phyloP scores from a whole-genome alignment of 2,113 vertebrate species.

The Neodontobutis hainanensis region DNA sequence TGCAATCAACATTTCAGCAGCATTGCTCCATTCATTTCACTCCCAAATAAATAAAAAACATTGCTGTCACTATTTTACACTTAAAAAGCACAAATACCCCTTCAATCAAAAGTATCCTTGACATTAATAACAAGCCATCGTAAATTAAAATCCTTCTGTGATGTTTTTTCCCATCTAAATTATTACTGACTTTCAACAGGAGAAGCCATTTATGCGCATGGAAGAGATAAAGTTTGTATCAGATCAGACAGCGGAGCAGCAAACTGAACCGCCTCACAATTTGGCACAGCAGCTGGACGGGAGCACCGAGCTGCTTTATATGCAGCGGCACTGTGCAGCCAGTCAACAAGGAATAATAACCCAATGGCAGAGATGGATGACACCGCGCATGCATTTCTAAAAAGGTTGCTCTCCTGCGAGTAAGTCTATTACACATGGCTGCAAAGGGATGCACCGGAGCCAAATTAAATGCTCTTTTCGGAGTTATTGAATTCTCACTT shows the following conservation, averaged over 20 bases:
- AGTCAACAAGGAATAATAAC: slow-evolving; percentile 80
- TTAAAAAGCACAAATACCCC: slow-evolving; percentile 27
- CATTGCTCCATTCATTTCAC: too few relatives aligned
- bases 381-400: slow-evolving; percentile 66
- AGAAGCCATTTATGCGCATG: slow-evolving; percentile 56
- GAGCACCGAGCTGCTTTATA: slow-evolving; percentile 69
- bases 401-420: slow-evolving; percentile 70
- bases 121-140: slow-evolving; percentile 47
- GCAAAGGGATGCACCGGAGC: slow-evolving; percentile 47
- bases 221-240: slow-evolving; percentile 61
- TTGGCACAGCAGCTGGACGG: slow-evolving; percentile 47
- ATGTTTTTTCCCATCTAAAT: slow-evolving; percentile 53
- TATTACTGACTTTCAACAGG: slow-evolving; percentile 64
- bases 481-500: slow-evolving; percentile 47
- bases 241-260: slow-evolving; percentile 47
- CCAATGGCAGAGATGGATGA: slow-evolving; percentile 78
- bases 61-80: not conserved
- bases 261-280: slow-evolving; percentile 58
- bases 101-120: slow-evolving; percentile 20
- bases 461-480: slow-evolving; percentile 53
- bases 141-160: slow-evolving; percentile 55
- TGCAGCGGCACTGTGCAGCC: slow-evolving; percentile 65
- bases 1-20: too few relatives aligned
- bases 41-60: too few relatives aligned
- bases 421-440: slow-evolving; percentile 66